Conservation (phyloP, 1,140 invertebrate species). For the Heterodera schachtii region DNA sequence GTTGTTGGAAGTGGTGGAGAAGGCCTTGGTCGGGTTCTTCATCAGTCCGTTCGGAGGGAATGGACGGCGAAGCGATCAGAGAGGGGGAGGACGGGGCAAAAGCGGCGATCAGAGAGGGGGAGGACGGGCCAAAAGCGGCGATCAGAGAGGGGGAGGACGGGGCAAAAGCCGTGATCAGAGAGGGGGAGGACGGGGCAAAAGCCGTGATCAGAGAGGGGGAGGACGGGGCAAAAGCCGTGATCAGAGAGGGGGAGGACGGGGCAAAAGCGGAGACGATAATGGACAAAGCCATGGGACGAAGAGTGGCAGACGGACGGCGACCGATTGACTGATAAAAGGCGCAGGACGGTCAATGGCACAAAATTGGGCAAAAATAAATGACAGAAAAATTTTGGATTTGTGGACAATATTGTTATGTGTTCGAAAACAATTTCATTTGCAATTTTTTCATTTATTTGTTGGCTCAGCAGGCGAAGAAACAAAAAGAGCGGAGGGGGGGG, state of each 20-base stretch:
- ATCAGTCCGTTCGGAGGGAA: not conserved
- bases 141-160: not conserved
- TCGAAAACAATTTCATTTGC: not conserved
- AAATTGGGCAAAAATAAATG: not conserved
- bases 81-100: not conserved
- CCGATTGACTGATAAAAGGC: not conserved
- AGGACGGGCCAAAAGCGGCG: not conserved
- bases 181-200: too few species aligned
- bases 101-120: not conserved
- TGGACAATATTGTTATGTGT: too few species aligned
- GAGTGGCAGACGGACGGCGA: not conserved
- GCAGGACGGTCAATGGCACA: not conserved
- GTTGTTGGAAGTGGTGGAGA: constrained; percentile 24
- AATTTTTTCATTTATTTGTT: not conserved
- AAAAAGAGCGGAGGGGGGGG: not conserved
- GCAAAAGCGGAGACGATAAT: too few species aligned
- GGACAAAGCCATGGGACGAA: not conserved
- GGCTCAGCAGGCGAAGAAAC: not conserved
- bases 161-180: too few species aligned
- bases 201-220: too few species aligned
- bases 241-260: too few species aligned
- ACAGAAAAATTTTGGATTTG: not conserved
- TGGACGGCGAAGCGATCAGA: not conserved
- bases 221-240: not conserved
- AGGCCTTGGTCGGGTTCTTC: constrained; percentile 20